These are phyloP conservation scores for Nebria ingens DNA, from an alignment of 1,140 invertebrate genomes.

Conservation along the genomic window DNA sequence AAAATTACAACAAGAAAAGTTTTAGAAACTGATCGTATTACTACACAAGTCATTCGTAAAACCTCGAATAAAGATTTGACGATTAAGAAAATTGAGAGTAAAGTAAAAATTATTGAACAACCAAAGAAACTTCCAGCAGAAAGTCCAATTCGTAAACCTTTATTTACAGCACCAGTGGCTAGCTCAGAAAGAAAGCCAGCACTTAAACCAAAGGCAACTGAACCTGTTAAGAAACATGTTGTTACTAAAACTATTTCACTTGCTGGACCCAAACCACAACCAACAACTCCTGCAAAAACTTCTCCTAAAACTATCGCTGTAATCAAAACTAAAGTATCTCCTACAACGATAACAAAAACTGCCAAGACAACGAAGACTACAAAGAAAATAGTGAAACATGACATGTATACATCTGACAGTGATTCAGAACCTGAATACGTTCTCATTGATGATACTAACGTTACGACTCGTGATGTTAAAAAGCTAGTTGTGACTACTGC, in stretches of 20 bases:
- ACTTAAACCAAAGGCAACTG: background rate
- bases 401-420: slow-evolving; percentile 27
- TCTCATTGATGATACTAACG: slow-evolving; percentile 23
- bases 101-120: background rate
- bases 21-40: slow-evolving; percentile 13
- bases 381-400: slow-evolving; percentile 30
- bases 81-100: background rate
- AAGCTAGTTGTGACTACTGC: slow-evolving; percentile 9
- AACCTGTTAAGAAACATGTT: slow-evolving; percentile 20
- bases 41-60: background rate
- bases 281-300: slow-evolving; percentile 11
- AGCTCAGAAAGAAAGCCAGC: slow-evolving; percentile 14
- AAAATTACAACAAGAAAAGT: slow-evolving; percentile 11
- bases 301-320: slow-evolving; percentile 27
- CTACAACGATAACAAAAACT: slow-evolving; percentile 30
- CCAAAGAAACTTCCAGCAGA: background rate
- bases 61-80: background rate
- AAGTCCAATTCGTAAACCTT: background rate
- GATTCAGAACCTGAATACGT: slow-evolving; percentile 29
- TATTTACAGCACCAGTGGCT: background rate
- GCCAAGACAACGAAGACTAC: slow-evolving; percentile 24
- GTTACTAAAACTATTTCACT: slow-evolving; percentile 24
- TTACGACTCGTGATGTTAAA: slow-evolving; percentile 12
- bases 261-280: slow-evolving; percentile 17
- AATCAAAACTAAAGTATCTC: slow-evolving; percentile 22